A percentile compares a stretch with the other conserved stretches of the same genome.
Conservation (phyloP, 2,888 invertebrate genomes). For the Drosophila kanekoi region DNA sequence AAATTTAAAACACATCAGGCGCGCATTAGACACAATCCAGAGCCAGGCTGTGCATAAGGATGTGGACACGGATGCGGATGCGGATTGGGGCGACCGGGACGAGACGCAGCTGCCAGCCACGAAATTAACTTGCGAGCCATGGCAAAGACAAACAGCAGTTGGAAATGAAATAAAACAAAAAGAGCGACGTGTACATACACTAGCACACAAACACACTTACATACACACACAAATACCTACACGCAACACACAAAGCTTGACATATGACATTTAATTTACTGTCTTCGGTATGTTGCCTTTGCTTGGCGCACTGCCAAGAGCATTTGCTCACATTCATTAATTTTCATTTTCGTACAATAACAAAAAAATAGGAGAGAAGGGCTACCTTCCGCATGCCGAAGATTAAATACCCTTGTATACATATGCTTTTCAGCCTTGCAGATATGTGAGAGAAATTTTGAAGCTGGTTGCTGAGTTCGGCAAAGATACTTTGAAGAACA, state of each 20-base stretch:
- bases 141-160: constrained; percentile 71
- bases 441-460: no score
- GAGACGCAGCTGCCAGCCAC: constrained; percentile 46
- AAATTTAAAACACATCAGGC: constrained; percentile 51
- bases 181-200: constrained; percentile 27
- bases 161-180: constrained; percentile 65
- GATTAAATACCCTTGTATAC: no score
- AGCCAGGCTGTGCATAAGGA: constrained; percentile 17
- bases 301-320: constrained; percentile 72
- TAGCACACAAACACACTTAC: constrained; percentile 14
- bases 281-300: constrained; percentile 69
- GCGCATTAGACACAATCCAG: constrained; percentile 30
- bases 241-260: constrained; percentile 58
- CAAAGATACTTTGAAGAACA: no score
- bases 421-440: no score
- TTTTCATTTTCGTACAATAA: constrained; percentile 71
- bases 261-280: constrained; percentile 82
- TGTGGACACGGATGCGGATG: constrained; percentile 1
- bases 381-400: no score
- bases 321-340: constrained; percentile 80
- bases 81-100: constrained; percentile 2
- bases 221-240: constrained; percentile 12
- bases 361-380: constrained; percentile 15
- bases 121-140: constrained; percentile 73
- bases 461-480: no score